Evolutionary conservation across 2,113 vertebrate species (phyloP), one percentile per base, ranked within the genome.

Genomic region (Petroica traversi): DNA sequence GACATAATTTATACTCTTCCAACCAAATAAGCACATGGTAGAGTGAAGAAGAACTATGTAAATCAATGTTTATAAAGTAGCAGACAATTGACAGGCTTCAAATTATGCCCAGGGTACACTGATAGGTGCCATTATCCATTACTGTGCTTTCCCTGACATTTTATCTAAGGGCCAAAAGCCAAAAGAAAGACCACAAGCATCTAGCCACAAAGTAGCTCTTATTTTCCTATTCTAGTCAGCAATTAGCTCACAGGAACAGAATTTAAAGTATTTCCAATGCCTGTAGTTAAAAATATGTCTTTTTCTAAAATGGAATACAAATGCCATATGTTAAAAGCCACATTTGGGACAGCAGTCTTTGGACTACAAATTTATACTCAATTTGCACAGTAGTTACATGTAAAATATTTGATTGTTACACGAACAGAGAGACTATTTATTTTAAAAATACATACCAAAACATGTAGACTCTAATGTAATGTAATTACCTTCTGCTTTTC

Each of bases 211-310:
- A 96, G 93, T 87, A 96, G 91, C 41, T 92, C 87, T 95, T 92
- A 97, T 95, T 94, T 89, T 96, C 88, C 88, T 87, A 69, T 93
- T 95, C 95, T 94, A 74, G 84, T 84, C 71, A 88, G 92, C 93
- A 95, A 84, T 93, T 91, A 93, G 91, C 75, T 97, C 97, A 97
- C 19, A 85, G 88, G 79, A 97, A 94, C 91, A 96, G 92, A 97
- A 97, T 97, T 95, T 29, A 71, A 97, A 97, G 79, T 75, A 97
- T 97, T 96, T 94, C 66, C 91, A 96, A 94, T 66, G 61, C 38
- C 87, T 89, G 81, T 68, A 94, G 95, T 88, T 55, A 95, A 92
- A 97, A 97, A 92, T 96, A 95, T 14, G 89, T 57, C 79, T 84
- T 78, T 66, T 96, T 93, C 86, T 77, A 96, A 97, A 94, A 77